These are phyloP conservation scores for Magallana ariakensis DNA, from an alignment of 1,140 invertebrate genomes.

Conservation along the genomic window DNA sequence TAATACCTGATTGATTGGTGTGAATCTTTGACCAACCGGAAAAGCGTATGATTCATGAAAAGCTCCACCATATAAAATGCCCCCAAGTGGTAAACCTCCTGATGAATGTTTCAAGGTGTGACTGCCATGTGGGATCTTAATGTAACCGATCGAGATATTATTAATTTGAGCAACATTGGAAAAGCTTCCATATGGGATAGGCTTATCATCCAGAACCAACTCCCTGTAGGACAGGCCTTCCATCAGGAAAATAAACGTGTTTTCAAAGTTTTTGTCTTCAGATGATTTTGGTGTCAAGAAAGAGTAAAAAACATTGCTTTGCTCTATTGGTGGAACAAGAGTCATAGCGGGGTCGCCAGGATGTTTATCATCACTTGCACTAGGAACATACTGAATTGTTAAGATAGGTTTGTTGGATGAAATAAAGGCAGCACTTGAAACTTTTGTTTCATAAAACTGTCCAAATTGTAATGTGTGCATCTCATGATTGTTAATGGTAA, in stretches of 20 bases:
- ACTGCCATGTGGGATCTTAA: slow-evolving; percentile 21
- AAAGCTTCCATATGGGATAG: neutral
- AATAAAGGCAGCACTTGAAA: neutral
- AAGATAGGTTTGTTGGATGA: slow-evolving; percentile 42
- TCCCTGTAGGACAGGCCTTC: neutral
- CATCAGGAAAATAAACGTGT: slow-evolving; percentile 42
- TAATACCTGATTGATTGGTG: slow-evolving; percentile 44
- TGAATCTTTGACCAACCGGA: slow-evolving; percentile 49
- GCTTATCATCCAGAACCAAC: slow-evolving; percentile 8
- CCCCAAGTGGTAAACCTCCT: slow-evolving; percentile 40
- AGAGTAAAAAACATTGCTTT: neutral
- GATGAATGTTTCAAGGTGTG: slow-evolving; percentile 51
- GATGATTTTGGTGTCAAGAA: neutral
- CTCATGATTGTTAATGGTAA: slow-evolving; percentile 27
- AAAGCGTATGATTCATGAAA: slow-evolving; percentile 52
- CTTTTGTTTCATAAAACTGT: neutral
- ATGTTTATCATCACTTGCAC: neutral
- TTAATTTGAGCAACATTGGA: neutral
- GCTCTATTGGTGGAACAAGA: neutral
- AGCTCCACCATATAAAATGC: slow-evolving; percentile 46
- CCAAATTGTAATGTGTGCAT: neutral
- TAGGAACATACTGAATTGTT: slow-evolving; percentile 12
- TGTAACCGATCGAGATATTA: slow-evolving; percentile 1
- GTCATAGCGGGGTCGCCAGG: neutral
- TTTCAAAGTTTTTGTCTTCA: neutral